Conservation (phyloP, 2,888 invertebrate genomes). For the Hirtodrosophila alboralis region DNA sequence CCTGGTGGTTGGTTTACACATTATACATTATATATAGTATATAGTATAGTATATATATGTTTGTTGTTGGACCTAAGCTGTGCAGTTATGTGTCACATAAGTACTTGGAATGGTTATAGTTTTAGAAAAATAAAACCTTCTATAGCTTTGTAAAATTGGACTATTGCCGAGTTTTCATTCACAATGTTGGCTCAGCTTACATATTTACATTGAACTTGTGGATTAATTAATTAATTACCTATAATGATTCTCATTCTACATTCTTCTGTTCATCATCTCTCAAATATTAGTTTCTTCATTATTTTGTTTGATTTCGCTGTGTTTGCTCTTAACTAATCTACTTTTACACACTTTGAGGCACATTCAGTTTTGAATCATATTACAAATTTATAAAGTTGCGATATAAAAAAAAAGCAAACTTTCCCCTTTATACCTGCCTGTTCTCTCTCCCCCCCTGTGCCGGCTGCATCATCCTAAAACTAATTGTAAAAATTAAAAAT, state of each 20-base stretch:
- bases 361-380: constrained; percentile 75
- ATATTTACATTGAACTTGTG: constrained; percentile 35
- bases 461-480: constrained; percentile 38
- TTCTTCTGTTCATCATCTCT: background rate
- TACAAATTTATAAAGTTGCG: constrained; percentile 69
- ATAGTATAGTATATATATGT: background rate
- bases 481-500: constrained; percentile 78
- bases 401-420: constrained; percentile 27
- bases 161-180: constrained; percentile 53
- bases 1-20: constrained; percentile 35
- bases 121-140: constrained; percentile 51
- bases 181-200: constrained; percentile 34
- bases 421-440: background rate
- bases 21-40: background rate
- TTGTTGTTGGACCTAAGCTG: constrained; percentile 30
- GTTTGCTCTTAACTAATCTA: constrained; percentile 50
- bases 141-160: constrained; percentile 56
- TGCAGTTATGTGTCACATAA: constrained; percentile 15
- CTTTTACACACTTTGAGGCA: constrained; percentile 71
- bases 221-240: constrained; percentile 17
- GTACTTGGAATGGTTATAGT: constrained; percentile 18
- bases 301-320: constrained; percentile 3
- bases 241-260: background rate
- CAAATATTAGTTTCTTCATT: background rate
- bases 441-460: too few relatives aligned